These are phyloP conservation scores for Rhopalosiphum nymphaeae DNA, from an alignment of 2,888 invertebrate genomes.

Conservation along the genomic window DNA sequence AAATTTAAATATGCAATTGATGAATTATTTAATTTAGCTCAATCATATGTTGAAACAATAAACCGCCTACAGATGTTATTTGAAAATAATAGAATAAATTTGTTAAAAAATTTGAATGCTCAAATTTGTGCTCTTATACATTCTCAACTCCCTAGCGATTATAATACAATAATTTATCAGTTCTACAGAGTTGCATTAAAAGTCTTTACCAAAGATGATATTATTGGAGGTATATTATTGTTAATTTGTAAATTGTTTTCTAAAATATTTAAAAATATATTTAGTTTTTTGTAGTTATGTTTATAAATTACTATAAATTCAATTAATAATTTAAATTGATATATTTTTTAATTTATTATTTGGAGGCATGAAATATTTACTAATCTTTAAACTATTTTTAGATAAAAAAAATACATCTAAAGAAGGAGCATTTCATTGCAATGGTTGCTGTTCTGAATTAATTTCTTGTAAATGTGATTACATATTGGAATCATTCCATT, in stretches of 20 bases:
- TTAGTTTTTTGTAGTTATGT: not conserved
- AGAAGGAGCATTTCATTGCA: slow-evolving; percentile 77
- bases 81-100: slow-evolving; percentile 48
- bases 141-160: slow-evolving; percentile 80
- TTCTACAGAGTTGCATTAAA: slow-evolving; percentile 85
- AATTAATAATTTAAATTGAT: not conserved
- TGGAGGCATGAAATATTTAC: not conserved
- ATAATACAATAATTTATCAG: slow-evolving; percentile 78
- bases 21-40: slow-evolving; percentile 74
- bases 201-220: slow-evolving; percentile 74
- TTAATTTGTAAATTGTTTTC: not conserved
- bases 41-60: slow-evolving; percentile 43
- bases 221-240: slow-evolving; percentile 65
- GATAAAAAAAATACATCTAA: slow-evolving; percentile 68
- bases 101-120: slow-evolving; percentile 74
- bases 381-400: slow-evolving; percentile 68
- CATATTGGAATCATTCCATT: slow-evolving; percentile 80
- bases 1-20: slow-evolving; percentile 79
- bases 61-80: slow-evolving; percentile 52
- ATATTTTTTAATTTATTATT: not conserved
- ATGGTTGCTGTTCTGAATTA: slow-evolving; percentile 79
- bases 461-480: slow-evolving; percentile 77
- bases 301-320: not conserved
- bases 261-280: not conserved
- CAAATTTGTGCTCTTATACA: slow-evolving; percentile 78